These are phyloP conservation scores for Anniella stebbinsi DNA, from an alignment of 2,797 vertebrate genomes.

Conservation along the genomic window DNA sequence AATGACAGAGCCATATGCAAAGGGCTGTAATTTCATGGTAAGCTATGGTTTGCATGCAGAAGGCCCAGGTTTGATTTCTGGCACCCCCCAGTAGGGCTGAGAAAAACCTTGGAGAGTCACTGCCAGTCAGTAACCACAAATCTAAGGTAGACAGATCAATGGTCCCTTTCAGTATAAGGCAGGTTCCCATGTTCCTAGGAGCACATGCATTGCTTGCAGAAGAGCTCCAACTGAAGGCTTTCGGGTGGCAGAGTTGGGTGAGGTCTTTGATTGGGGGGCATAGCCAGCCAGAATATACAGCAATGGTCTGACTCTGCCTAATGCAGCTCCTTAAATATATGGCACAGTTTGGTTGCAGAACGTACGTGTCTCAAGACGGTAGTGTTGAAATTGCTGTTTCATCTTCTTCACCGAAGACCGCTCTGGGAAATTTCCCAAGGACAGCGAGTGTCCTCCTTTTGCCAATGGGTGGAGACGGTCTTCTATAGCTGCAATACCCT, in stretches of 20 bases:
- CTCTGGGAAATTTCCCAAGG: constrained; percentile 29
- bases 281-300: not conserved
- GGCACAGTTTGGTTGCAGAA: not conserved
- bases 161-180: too few relatives aligned
- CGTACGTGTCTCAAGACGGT: not conserved
- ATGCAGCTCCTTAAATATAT: not conserved
- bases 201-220: not conserved
- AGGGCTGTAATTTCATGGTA: too few relatives aligned
- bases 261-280: not conserved
- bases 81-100: too few relatives aligned
- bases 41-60: too few relatives aligned
- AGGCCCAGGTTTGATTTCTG: too few relatives aligned
- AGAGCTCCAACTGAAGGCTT: not conserved
- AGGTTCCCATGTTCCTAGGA: not conserved
- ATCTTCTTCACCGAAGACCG: not conserved
- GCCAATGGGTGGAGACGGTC: not conserved
- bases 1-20: not conserved
- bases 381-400: not conserved
- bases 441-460: not conserved
- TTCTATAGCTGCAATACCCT: not conserved
- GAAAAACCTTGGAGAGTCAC: too few relatives aligned
- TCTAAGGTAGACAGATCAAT: too few relatives aligned
- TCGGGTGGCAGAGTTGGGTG: not conserved
- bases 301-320: not conserved
- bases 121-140: too few relatives aligned